phyloP scores from a whole-genome alignment of 2,797 vertebrate species.

The Bradypodion ventrale region DNA sequence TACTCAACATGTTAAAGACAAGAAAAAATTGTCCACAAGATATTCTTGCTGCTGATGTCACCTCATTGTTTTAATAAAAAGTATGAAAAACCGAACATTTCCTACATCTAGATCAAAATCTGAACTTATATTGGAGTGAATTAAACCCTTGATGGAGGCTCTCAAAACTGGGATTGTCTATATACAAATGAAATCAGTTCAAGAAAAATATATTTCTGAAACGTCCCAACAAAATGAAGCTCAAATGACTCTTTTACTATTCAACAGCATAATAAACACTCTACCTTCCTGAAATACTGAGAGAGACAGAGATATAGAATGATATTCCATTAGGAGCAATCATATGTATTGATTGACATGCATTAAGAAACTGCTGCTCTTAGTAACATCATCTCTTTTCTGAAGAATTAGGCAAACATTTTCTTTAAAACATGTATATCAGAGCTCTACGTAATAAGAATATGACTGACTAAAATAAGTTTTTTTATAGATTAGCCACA shows the following conservation, averaged over 20 bases:
- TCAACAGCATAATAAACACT: background rate
- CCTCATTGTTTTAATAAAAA: background rate
- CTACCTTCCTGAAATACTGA: background rate
- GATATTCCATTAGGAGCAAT: too few relatives aligned
- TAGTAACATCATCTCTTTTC: too few relatives aligned
- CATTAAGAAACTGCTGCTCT: too few relatives aligned
- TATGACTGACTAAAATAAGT: background rate
- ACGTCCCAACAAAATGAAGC: background rate
- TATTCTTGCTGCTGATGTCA: constrained; percentile 27
- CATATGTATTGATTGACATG: too few relatives aligned
- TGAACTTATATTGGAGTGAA: constrained; percentile 4
- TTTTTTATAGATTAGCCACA: background rate
- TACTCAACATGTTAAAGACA: background rate
- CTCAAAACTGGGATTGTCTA: too few relatives aligned
- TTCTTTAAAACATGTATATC: background rate
- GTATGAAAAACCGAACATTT: constrained; percentile 41
- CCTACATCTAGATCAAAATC: background rate
- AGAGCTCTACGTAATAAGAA: background rate
- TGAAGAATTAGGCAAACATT: too few relatives aligned
- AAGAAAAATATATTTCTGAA: background rate
- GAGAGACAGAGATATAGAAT: too few relatives aligned
- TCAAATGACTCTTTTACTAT: background rate
- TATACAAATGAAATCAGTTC: background rate
- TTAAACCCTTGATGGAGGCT: background rate
- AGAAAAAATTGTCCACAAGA: background rate